Conservation (phyloP, 2,888 invertebrate genomes). For the Troglohyphantes excavatus region DNA sequence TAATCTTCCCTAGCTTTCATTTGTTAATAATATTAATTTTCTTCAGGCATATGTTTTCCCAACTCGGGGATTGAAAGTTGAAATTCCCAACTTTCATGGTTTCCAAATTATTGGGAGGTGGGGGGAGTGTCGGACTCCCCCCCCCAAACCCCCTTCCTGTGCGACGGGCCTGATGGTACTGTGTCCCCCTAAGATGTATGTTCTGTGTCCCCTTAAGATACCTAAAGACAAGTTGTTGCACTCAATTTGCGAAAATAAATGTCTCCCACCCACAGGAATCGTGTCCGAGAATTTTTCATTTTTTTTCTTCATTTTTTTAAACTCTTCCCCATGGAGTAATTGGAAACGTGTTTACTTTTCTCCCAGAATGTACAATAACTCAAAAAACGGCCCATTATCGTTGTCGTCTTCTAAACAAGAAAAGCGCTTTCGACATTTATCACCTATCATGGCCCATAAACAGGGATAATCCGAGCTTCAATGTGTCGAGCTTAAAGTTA, state of each 20-base stretch:
- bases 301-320: not conserved
- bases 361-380: conserved; percentile 4
- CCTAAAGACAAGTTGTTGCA: no score
- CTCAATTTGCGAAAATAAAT: not conserved
- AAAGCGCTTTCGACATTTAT: conserved; percentile 24
- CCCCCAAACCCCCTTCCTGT: no score
- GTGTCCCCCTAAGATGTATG: no score
- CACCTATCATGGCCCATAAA: conserved; percentile 35
- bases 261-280: not conserved
- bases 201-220: no score
- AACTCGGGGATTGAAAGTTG: no score
- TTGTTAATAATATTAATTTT: no score
- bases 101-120: no score
- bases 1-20: no score
- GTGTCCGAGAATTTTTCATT: not conserved
- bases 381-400: conserved; percentile 4
- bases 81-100: no score
- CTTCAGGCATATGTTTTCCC: no score
- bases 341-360: conserved; percentile 23
- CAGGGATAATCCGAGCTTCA: not conserved
- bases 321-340: conserved; percentile 10
- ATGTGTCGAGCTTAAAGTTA: not conserved
- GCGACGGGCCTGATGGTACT: no score
- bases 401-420: conserved; percentile 15
- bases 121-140: no score